phyloP scores from a whole-genome alignment of 1,140 invertebrate species.

The Trissolcus basalis region DNA sequence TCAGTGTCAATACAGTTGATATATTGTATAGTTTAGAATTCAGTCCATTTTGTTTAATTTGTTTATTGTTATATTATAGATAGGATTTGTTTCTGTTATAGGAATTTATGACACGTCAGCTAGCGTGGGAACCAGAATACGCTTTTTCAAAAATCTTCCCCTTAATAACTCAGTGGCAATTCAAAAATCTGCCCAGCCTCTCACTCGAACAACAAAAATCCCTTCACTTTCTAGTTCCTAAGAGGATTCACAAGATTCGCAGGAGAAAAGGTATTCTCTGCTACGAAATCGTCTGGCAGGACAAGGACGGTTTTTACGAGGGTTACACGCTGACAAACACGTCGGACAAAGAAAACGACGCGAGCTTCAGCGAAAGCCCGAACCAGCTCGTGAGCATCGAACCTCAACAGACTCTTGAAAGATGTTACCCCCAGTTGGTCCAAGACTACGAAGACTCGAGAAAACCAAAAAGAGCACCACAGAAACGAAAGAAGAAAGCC shows the following conservation, averaged over 20 bases:
- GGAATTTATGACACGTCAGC: conserved; percentile 80
- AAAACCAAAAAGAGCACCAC: conserved; percentile 75
- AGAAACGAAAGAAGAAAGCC: conserved; percentile 69
- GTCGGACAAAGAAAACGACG: conserved; percentile 59
- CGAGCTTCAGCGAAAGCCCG: conserved; percentile 29
- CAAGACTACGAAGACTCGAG: conserved; percentile 79
- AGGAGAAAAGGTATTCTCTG: conserved; percentile 80
- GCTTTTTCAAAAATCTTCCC: conserved; percentile 87
- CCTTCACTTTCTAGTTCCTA: conserved; percentile 69
- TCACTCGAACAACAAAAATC: conserved; percentile 50
- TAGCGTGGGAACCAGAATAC: conserved; percentile 86
- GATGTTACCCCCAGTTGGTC: conserved; percentile 82
- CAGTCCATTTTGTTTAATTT: no score
- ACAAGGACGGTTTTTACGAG: conserved; percentile 76
- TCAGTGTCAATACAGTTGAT: no score
- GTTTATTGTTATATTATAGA: not conserved
- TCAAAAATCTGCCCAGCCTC: conserved; percentile 71
- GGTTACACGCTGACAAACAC: conserved; percentile 78
- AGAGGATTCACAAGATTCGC: conserved; percentile 79
- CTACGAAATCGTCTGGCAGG: conserved; percentile 84
- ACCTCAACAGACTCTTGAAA: conserved; percentile 79
- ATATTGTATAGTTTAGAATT: no score
- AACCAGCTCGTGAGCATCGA: conserved; percentile 79
- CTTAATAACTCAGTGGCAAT: conserved; percentile 84
- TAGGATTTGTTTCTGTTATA: conserved; percentile 65